Evolutionary conservation across 2,797 vertebrate species (phyloP), one percentile per base, ranked within the genome.

Genomic region (Gymnoscopelus microlampas): DNA sequence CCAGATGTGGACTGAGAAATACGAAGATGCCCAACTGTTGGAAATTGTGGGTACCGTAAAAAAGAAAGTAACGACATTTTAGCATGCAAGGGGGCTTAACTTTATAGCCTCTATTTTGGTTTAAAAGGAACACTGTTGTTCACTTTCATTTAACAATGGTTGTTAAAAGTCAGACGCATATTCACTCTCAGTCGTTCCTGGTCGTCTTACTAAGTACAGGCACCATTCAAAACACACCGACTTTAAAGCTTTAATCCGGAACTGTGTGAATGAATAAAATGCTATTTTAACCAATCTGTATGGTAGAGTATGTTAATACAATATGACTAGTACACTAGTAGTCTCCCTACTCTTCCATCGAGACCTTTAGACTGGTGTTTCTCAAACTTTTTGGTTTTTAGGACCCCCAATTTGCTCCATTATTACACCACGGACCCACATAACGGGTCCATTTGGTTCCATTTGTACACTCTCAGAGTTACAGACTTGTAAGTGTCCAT

Each of bases 91-190:
- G 58, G 56, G 58, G 48, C 60, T 60, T 47, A 47, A 74, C 26
- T 80, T 81, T 57, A 85, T 76, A 53, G 66, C 66, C 48, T 60
- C n/a, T 69, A 64, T 60, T 80, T 59, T 24, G 29, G 68, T 63
- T 72, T 24, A 60, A 68, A 19, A 26, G n/a, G 57, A 68, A 65
- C 26, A 58, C 35, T 59, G 55, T 24, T 65, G 23, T 32, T 55
- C 14, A 13, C 39, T 44, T 63, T 74, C 70, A 50, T 68, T 64
- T 71, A 66, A 51, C 49, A 69, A 61, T 51, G n/a, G 7, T 35
- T 3, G n/a, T 60, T 72, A 68, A 81, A 35, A 77, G 15, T 12
- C 48, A 23, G 63, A 69, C 53, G 39, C 62, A 23, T 53, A 59
- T 60, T 74, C 58, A 4, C 23, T 44, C 39, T 71, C 24, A 3